phyloP scores from a whole-genome alignment of 2,888 invertebrate species.

The Melinopterus prodromus region DNA sequence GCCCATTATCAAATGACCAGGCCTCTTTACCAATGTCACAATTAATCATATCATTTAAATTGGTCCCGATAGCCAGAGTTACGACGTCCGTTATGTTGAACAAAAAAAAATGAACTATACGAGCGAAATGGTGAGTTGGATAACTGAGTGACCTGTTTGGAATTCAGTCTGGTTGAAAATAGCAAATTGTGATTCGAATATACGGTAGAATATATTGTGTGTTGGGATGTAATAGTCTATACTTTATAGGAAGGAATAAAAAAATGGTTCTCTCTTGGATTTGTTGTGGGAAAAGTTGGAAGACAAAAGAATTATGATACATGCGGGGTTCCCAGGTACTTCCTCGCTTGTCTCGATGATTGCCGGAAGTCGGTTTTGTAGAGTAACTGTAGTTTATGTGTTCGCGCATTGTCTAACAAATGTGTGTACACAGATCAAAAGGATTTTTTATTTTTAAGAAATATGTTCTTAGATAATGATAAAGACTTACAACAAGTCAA shows the following conservation, averaged over 20 bases:
- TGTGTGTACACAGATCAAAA: neutral
- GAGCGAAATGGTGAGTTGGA: neutral
- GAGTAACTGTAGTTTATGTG: neutral
- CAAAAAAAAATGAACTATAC: neutral
- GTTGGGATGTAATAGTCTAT: neutral
- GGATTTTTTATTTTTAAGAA: too few relatives aligned
- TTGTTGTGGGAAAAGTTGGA: neutral
- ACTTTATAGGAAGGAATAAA: neutral
- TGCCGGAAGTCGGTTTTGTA: neutral
- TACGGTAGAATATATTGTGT: neutral
- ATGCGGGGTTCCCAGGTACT: neutral
- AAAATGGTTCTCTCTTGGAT: neutral
- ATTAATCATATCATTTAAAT: slow-evolving; percentile 4
- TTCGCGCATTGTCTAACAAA: neutral
- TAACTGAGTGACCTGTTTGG: neutral
- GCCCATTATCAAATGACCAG: neutral
- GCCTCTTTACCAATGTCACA: neutral
- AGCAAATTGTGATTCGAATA: neutral
- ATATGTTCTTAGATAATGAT: too few relatives aligned
- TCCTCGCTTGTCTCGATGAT: neutral
- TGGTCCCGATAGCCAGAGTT: neutral
- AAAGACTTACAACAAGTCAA: too few relatives aligned
- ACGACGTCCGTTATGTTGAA: neutral
- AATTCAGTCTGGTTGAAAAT: neutral
- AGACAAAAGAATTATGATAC: slow-evolving; percentile 4